These are phyloP conservation scores for Chorisops tibialis DNA, from an alignment of 2,888 invertebrate genomes.

Conservation along the genomic window DNA sequence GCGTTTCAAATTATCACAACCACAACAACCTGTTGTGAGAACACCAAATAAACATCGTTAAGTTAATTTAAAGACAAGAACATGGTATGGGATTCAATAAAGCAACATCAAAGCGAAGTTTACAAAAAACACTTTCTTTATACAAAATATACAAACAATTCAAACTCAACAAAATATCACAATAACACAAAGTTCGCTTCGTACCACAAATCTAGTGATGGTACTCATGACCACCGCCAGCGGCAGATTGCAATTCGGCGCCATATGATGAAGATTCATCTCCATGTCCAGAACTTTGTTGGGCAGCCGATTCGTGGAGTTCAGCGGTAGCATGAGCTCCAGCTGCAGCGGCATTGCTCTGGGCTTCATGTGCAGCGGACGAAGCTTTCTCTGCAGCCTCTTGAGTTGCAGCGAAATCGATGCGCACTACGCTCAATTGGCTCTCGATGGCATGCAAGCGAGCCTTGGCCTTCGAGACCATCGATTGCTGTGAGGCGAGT, in stretches of 20 bases:
- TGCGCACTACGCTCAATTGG: slow-evolving; percentile 62
- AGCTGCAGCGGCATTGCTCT: slow-evolving; percentile 67
- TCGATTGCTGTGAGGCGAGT: slow-evolving; percentile 67
- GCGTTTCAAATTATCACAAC: too few species aligned
- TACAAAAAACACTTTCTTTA: too few species aligned
- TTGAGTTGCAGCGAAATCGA: slow-evolving; percentile 70
- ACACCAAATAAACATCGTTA: too few species aligned
- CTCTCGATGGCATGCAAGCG: slow-evolving; percentile 62
- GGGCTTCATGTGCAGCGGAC: slow-evolving; percentile 63
- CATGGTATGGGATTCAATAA: too few species aligned
- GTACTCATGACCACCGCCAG: slow-evolving; percentile 2
- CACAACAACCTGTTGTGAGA: too few species aligned
- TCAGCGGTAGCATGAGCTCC: slow-evolving; percentile 62
- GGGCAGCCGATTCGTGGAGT: slow-evolving; percentile 15
- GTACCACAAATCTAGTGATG: background rate
- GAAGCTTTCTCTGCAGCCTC: slow-evolving; percentile 64
- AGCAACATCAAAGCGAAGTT: too few species aligned
- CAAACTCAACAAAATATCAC: too few species aligned
- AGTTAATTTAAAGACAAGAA: too few species aligned
- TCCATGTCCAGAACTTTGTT: slow-evolving; percentile 39
- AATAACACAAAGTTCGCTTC: too few species aligned
- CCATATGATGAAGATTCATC: slow-evolving; percentile 12
- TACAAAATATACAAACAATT: too few species aligned
- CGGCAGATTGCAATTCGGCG: background rate
- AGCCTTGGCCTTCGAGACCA: slow-evolving; percentile 71